phyloP scores from a whole-genome alignment of 2,888 invertebrate species.

The Schizaphis graminum region DNA sequence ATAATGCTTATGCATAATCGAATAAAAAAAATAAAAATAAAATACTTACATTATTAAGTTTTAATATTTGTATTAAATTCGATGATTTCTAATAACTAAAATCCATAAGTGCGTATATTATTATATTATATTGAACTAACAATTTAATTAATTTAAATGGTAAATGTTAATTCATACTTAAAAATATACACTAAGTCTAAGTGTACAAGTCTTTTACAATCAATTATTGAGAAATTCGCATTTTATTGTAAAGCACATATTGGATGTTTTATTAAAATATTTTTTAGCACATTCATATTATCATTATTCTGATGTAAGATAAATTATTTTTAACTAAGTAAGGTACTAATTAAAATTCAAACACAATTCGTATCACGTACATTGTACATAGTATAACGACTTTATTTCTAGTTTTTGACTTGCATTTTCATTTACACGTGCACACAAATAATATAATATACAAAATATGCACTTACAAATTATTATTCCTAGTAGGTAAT shows the following conservation, averaged over 20 bases:
- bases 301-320: not conserved
- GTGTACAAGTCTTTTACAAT: not conserved
- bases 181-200: too few relatives aligned
- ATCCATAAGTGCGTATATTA: not conserved
- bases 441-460: not conserved
- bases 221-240: not conserved
- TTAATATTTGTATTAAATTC: not conserved
- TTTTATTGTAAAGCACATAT: not conserved
- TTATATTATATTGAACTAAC: too few relatives aligned
- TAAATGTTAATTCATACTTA: not conserved
- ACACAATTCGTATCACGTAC: slow-evolving; percentile 13
- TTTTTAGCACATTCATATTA: not conserved
- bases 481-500: slow-evolving; percentile 8
- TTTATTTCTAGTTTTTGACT: slow-evolving; percentile 30
- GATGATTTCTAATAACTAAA: not conserved
- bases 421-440: not conserved
- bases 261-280: not conserved
- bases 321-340: not conserved
- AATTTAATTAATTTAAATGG: not conserved
- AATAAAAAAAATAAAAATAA: not conserved
- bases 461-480: not conserved
- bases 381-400: slow-evolving; percentile 4
- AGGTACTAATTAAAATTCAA: slow-evolving; percentile 22
- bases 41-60: not conserved
- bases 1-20: not conserved